phyloP scores from a whole-genome alignment of 1,140 invertebrate genomes.

The Pachyrhynchus sulphureomaculatus region DNA sequence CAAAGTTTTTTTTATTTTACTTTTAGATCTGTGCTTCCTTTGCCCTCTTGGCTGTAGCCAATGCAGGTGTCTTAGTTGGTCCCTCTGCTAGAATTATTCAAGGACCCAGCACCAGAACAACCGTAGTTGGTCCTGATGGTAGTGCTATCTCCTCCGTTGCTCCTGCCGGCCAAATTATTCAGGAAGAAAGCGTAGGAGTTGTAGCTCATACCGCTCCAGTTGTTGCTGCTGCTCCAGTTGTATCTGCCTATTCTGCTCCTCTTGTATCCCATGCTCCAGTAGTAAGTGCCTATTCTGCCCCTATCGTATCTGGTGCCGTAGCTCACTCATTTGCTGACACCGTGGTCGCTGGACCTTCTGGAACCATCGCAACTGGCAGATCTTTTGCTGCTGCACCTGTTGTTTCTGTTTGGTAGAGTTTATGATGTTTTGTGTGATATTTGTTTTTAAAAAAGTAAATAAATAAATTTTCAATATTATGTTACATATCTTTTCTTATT shows the following conservation, averaged over 20 bases:
- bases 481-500: no score
- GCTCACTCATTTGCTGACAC: background rate
- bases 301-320: conserved; percentile 10
- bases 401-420: background rate
- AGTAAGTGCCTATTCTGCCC: conserved; percentile 17
- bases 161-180: conserved; percentile 37
- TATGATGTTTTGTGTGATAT: no score
- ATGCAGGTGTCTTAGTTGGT: conserved; percentile 26
- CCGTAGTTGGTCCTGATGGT: conserved; percentile 40
- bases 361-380: background rate
- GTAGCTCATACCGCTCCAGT: conserved; percentile 28
- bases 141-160: conserved; percentile 37
- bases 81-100: conserved; percentile 37
- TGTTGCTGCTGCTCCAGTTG: conserved; percentile 1
- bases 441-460: no score
- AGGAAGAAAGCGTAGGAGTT: conserved; percentile 29
- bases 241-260: background rate
- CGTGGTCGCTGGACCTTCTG: conserved; percentile 2
- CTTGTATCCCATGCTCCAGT: conserved; percentile 5
- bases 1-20: no score
- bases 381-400: background rate
- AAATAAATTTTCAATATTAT: no score
- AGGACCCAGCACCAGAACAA: conserved; percentile 38
- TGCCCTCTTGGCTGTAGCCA: conserved; percentile 24
- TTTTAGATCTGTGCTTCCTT: no score